Evolutionary conservation across 2,113 vertebrate genomes (phyloP), one percentile per base, ranked within the genome.

Genomic region (Pitta sordida): DNA sequence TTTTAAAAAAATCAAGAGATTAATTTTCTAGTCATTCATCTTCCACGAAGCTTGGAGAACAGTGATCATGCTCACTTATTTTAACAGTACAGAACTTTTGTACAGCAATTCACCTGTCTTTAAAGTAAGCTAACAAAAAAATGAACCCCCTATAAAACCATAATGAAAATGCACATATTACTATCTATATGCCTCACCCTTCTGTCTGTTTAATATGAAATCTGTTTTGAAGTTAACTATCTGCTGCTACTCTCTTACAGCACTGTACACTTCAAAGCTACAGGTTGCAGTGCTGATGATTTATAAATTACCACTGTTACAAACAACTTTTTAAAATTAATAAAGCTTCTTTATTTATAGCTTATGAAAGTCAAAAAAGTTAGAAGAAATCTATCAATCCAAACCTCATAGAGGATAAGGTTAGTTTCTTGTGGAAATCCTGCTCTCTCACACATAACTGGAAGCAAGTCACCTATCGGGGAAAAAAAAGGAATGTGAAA

Each of bases 401-500:
- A 82, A 96, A 98, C 98, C 99, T 99, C 99, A 99, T 99, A 99
- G 99, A 99, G 99, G 99, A 99, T 99, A 99, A 99, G 99, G 98
- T 98, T 99, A 98, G 99, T 99, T 98, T 99, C 99, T 98, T 99
- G 99, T 98, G 98, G 98, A 98, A 99, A 99, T 98, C 99, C 99
- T 98, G 99, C 99, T 98, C 99, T 98, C 97, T 99, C 99, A 98
- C 99, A 99, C 99, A 99, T 99, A 97, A 99, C 98, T 63, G 98
- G 98, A 96, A 99, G 98, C 97, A 99, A 98, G 98, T 99, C 99
- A 98, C 99, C 99, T 99, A 93, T 85, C 94, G 52, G 80, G 36
- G 24, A 16, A 48, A 68, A 4, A 48, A 95, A 48, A 68, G 6
- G 51, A 52, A 41, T 4, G 14, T 91, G 37, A 91, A 77, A 90